These are phyloP conservation scores for Drosophila greeni DNA, from an alignment of 2,888 invertebrate genomes.

Conservation along the genomic window DNA sequence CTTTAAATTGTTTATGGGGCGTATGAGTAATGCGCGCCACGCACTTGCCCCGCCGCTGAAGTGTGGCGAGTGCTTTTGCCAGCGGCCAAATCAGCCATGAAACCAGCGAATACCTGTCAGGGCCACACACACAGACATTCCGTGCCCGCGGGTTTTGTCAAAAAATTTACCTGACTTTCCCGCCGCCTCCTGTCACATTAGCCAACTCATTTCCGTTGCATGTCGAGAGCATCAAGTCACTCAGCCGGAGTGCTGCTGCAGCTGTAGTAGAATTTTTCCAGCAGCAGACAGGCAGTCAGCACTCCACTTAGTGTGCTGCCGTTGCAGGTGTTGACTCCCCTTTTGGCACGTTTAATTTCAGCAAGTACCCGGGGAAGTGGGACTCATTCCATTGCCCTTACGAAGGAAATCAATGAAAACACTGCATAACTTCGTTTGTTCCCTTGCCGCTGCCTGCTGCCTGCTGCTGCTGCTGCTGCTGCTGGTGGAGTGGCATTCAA, in stretches of 20 bases:
- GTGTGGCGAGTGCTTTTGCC: constrained; percentile 50
- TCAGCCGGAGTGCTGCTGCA: constrained; percentile 18
- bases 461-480: neutral
- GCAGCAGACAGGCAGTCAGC: constrained; percentile 26
- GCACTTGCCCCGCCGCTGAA: constrained; percentile 42
- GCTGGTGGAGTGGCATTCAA: constrained; percentile 26
- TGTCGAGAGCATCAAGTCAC: constrained; percentile 37
- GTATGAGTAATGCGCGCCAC: constrained; percentile 52
- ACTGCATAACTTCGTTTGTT: constrained; percentile 65
- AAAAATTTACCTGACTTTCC: constrained; percentile 22
- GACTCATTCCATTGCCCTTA: constrained; percentile 35
- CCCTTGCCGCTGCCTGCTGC: neutral
- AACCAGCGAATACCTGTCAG: constrained; percentile 43
- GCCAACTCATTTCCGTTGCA: constrained; percentile 43
- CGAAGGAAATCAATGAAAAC: constrained; percentile 62
- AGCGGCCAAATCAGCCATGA: constrained; percentile 57
- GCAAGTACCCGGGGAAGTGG: constrained; percentile 47
- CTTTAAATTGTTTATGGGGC: constrained; percentile 48
- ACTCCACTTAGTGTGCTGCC: constrained; percentile 58
- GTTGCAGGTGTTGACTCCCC: constrained; percentile 15
- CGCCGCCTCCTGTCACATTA: constrained; percentile 31
- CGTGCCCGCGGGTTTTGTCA: constrained; percentile 29
- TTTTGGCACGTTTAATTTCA: constrained; percentile 61
- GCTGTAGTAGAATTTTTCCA: constrained; percentile 2
- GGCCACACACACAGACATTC: constrained; percentile 24